These are phyloP conservation scores for Anagrus nilaparvatae DNA, from an alignment of 1,140 invertebrate species.

Conservation along the genomic window DNA sequence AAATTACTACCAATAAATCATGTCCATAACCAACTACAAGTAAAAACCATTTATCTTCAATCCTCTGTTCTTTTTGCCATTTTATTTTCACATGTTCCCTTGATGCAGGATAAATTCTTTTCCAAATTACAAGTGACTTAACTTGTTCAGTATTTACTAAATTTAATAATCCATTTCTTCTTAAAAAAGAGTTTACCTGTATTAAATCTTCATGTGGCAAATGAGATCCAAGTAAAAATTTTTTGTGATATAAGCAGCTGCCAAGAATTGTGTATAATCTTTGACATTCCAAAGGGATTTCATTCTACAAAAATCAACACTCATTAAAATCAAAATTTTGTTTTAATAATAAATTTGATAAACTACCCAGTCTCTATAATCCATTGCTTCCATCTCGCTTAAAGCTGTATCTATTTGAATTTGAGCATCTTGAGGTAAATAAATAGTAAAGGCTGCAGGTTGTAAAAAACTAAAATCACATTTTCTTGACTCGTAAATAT, in stretches of 20 bases:
- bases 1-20: constrained; percentile 57
- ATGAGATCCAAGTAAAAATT: constrained; percentile 61
- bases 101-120: constrained; percentile 53
- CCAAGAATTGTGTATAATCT: constrained; percentile 66
- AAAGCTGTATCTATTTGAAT: constrained; percentile 69
- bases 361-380: constrained; percentile 67
- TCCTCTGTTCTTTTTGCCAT: constrained; percentile 10
- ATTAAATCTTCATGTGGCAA: constrained; percentile 57
- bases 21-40: constrained; percentile 61
- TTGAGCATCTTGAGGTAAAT: constrained; percentile 62
- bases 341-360: neutral
- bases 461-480: constrained; percentile 33
- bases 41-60: constrained; percentile 55
- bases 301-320: constrained; percentile 49
- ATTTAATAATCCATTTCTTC: constrained; percentile 56
- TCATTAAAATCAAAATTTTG: constrained; percentile 2
- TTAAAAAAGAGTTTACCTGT: constrained; percentile 58
- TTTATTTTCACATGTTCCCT: constrained; percentile 29
- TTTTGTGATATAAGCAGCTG: constrained; percentile 60
- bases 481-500: constrained; percentile 13
- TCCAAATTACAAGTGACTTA: constrained; percentile 65
- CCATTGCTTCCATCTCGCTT: constrained; percentile 70
- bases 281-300: constrained; percentile 67
- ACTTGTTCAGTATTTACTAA: constrained; percentile 53
- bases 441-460: constrained; percentile 46